Evolutionary conservation across 2,113 vertebrate species (phyloP).

Genomic region (Oncorhynchus tshawytscha): DNA sequence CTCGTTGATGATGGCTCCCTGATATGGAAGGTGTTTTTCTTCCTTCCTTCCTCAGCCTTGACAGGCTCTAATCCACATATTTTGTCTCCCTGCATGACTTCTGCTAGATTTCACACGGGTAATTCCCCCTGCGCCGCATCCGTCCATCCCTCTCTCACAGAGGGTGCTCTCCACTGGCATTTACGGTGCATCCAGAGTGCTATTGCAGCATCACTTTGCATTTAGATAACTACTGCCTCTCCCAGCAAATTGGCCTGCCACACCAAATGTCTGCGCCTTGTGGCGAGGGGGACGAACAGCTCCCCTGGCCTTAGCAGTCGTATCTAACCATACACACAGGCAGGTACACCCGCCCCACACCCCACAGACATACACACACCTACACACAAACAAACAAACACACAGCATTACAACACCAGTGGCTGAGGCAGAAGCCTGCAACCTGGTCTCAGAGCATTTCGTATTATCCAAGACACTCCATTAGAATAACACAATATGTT

Average conservation of each 20-base stretch:
- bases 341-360: background rate
- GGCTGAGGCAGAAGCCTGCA: too few relatives aligned
- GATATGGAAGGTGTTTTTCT: too few relatives aligned
- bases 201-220: constrained; percentile 78
- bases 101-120: background rate
- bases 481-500: too few relatives aligned
- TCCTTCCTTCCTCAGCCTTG: background rate
- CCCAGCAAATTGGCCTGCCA: constrained; percentile 67
- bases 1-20: background rate
- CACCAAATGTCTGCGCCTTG: constrained; percentile 8
- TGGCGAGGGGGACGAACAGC: constrained; percentile 28
- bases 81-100: background rate
- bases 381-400: constrained; percentile 1
- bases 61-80: background rate
- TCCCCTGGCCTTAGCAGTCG: constrained; percentile 1
- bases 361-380: too few relatives aligned
- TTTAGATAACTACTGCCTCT: constrained; percentile 75
- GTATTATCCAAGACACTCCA: too few relatives aligned
- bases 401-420: background rate
- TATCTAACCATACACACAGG: constrained; percentile 1
- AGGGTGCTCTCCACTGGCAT: constrained; percentile 45
- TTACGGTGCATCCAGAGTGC: constrained; percentile 62
- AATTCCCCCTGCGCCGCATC: constrained; percentile 2
- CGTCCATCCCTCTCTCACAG: constrained; percentile 33
- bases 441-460: too few relatives aligned